Conservation (phyloP, 1,140 invertebrate genomes). For the Vollenhovia emeryi region DNA sequence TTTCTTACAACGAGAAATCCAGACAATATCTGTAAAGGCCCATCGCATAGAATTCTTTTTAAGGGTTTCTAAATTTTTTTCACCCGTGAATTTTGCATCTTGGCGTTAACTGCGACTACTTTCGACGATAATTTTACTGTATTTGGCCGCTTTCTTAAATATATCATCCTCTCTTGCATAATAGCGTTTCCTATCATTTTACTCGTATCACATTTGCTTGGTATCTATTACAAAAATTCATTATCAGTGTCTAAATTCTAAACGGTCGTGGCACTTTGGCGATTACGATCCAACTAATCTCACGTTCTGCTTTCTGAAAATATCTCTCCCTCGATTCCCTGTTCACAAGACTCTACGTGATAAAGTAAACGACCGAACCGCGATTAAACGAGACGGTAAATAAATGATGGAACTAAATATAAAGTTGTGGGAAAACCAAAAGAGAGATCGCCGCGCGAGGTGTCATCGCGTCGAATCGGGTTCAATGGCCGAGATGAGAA, state of each 20-base stretch:
- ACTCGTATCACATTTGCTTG: not conserved
- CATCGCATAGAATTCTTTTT: not conserved
- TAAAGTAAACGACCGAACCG: not conserved
- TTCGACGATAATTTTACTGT: not conserved
- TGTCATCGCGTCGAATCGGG: not conserved
- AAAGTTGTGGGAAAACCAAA: not conserved
- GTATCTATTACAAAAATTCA: not conserved
- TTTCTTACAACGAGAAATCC: not conserved
- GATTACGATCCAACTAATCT: not conserved
- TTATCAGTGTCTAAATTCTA: not conserved
- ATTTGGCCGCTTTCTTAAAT: not conserved
- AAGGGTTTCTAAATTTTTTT: not conserved
- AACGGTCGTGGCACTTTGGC: not conserved
- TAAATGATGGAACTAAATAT: not conserved
- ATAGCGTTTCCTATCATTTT: not conserved
- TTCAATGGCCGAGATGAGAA: conserved; percentile 19
- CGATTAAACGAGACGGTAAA: not conserved
- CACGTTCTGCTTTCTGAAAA: not conserved
- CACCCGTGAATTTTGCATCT: not conserved
- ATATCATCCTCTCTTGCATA: not conserved
- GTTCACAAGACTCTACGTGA: not conserved
- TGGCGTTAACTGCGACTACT: not conserved
- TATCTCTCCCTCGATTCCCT: not conserved
- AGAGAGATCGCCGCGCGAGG: not conserved
- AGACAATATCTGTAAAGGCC: not conserved